Conservation (phyloP, 2,888 invertebrate genomes). For the Sesia bembeciformis region DNA sequence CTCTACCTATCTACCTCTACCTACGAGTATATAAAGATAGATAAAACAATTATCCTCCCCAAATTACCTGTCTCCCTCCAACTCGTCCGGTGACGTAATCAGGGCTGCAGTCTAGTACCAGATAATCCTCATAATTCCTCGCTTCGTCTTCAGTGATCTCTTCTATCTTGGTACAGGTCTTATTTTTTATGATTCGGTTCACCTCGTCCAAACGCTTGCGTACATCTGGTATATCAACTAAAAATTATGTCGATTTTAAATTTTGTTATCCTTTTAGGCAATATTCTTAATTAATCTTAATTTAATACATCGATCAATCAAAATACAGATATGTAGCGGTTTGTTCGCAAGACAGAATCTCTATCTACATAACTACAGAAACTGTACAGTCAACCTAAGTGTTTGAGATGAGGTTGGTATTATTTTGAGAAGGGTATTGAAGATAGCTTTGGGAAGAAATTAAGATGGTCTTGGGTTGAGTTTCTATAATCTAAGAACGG, state of each 20-base stretch:
- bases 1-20: too few relatives aligned
- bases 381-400: too few relatives aligned
- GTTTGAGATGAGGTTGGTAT: too few relatives aligned
- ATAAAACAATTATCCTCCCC: too few relatives aligned
- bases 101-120: slow-evolving; percentile 43
- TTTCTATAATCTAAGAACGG: too few relatives aligned
- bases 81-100: slow-evolving; percentile 58
- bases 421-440: too few relatives aligned
- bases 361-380: not conserved
- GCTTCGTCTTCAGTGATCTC: slow-evolving; percentile 32
- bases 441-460: too few relatives aligned
- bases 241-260: not conserved
- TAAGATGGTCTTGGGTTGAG: too few relatives aligned
- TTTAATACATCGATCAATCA: too few relatives aligned
- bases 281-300: not conserved
- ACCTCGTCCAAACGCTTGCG: slow-evolving; percentile 34
- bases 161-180: slow-evolving; percentile 38
- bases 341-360: not conserved
- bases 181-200: slow-evolving; percentile 29
- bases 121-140: slow-evolving; percentile 28
- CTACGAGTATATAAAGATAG: too few relatives aligned
- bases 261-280: not conserved
- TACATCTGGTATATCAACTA: slow-evolving; percentile 37
- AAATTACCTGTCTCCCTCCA: slow-evolving; percentile 46
- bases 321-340: not conserved